Evolutionary conservation across 2,113 vertebrate genomes (phyloP), one percentile per base, ranked within the genome.

Genomic region (Girardinichthys multiradiatus): DNA sequence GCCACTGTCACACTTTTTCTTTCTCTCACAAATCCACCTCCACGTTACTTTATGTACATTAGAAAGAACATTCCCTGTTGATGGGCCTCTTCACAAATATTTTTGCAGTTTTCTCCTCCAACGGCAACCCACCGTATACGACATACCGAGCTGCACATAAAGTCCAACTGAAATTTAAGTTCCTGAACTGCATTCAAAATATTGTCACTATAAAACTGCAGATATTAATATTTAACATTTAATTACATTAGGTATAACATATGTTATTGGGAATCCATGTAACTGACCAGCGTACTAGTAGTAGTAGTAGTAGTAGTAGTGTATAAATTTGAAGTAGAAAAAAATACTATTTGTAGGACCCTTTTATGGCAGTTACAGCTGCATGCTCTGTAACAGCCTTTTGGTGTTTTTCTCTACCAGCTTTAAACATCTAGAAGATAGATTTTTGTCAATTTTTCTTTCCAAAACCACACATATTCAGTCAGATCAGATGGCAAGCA

Each of bases 81-180:
- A 82, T 17, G 57, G 80, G 78, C 76, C 80, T 68, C 72, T 77
- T 69, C 6, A 48, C 72, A 10, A 11, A 65, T 63, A n/a, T 31
- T 66, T 28, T 31, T 76, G 1, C 13, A 42, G 15, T 14, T 42
- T 42, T 42, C 39, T 42, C 39, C 15, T 42, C 17, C 45, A 48
- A 21, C 19, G 21, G 3, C 19, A 48, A 24, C 45, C 45, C 4
- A 48, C 45, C 1, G 7, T 2, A 8, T 8, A 42, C 39, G 15
- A 14, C 39, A 42, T 42, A 39, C 14, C 10, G 11, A 14, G 37
- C 37, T 39, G 37, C 13, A 48, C 19, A 13, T 17, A 48, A 48
- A 48, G 45, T 48, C 45, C 45, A 48, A 48, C 45, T 42, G 4
- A 15, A 2, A 14, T 42, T 15, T 42, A 42, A 14, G 14, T 42